Conservation (phyloP, 92 coral and sea anemone genomes). For the Ricordea florida region DNA sequence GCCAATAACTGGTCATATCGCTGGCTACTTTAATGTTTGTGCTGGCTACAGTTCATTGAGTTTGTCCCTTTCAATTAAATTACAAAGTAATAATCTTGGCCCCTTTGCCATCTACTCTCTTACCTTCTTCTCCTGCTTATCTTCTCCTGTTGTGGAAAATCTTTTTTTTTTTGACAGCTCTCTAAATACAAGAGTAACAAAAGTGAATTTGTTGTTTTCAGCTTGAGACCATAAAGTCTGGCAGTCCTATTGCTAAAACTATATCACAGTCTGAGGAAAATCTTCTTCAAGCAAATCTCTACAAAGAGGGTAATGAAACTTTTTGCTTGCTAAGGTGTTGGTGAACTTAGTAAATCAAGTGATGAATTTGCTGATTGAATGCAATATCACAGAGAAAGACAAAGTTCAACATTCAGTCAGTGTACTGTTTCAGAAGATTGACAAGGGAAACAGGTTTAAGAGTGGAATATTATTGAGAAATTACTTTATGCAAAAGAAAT, state of each 20-base stretch:
- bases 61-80: no score
- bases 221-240: conserved; percentile 81
- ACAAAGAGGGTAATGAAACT: conserved; percentile 77
- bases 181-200: neutral
- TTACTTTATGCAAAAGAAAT: no score
- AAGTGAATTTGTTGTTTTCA: conserved; percentile 16
- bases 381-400: no score
- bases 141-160: no score
- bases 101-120: neutral
- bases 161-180: no score
- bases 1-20: no score
- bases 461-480: no score
- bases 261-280: conserved; percentile 84
- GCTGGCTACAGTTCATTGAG: no score
- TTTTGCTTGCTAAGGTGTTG: neutral
- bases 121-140: neutral
- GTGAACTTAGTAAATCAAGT: neutral
- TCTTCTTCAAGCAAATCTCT: conserved; percentile 84
- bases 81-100: neutral
- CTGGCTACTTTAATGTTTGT: no score
- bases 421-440: no score
- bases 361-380: neutral
- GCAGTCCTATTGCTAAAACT: conserved; percentile 86
- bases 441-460: no score
- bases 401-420: no score